Evolutionary conservation across 2,113 vertebrate species (phyloP), one percentile per base, ranked within the genome.

Genomic region (Onychostoma macrolepis): DNA sequence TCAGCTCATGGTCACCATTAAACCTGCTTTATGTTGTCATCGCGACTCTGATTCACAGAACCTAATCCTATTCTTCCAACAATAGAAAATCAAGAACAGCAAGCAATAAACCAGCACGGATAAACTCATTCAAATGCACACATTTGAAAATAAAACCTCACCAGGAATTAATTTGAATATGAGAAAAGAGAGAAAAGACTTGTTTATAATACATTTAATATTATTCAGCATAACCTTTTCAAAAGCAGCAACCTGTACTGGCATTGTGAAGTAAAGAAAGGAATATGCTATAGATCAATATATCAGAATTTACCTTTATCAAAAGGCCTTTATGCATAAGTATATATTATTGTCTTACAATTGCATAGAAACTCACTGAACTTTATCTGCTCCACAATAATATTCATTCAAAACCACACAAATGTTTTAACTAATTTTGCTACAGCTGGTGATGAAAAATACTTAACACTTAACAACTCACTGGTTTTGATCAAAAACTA

Each of bases 51-150:
- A 78, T 8, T 53, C 1, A 17, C n/a, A 53, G 15, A 33, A 17
- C 8, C 4, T 53, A 28, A 78, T 50, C 17, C 9, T 78, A 30
- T 78, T 24, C 3, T 30, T 50, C 26, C n/a, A 78, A 50, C 41
- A 77, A 77, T 4, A 77, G 15, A 6, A 77, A 50, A 77, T 77
- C 74, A 77, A 77, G 43, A 5, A 77, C 26, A 48, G 41, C 43
- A 33, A 71, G 67, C 19, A 21, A 36, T 1, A 4, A 72, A 72
- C 10, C 21, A 41, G 69, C 2, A 24, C 5, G 8, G 10, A 72
- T 9, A 10, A 9, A 72, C 33, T 72, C 19, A 24, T 72, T 72
- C 19, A n/a, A 41, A 72, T 24, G 36, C 69, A 72, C 24, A 24
- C 33, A 72, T 72, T n/a, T 72, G 36, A 12, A 24, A 38, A 12